Evolutionary conservation across 2,888 invertebrate species (phyloP).

Genomic region (Lapara coniferarum): DNA sequence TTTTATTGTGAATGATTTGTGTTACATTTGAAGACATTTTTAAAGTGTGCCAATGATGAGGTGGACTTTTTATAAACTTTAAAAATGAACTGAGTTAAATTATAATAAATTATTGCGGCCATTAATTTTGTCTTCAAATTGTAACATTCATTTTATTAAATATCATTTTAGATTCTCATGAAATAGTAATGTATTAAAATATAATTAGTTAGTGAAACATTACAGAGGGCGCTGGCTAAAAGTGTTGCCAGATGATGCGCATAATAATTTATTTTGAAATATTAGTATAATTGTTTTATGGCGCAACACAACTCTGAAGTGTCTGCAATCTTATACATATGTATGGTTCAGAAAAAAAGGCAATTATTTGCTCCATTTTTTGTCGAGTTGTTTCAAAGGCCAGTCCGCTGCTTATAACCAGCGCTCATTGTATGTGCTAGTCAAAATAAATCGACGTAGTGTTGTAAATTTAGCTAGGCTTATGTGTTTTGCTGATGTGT

Average conservation of each 20-base stretch:
- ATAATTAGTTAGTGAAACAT: conserved; percentile 45
- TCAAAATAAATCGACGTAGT: conserved; percentile 69
- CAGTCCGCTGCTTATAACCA: conserved; percentile 42
- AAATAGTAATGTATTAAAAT: conserved; percentile 32
- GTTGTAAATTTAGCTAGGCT: conserved; percentile 63
- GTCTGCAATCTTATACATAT: background rate
- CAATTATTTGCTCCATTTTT: background rate
- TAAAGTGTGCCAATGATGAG: background rate
- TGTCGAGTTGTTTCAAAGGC: background rate
- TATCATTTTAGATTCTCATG: conserved; percentile 32
- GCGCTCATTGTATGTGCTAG: conserved; percentile 64
- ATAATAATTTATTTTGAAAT: background rate
- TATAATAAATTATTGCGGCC: background rate
- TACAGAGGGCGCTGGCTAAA: conserved; percentile 53
- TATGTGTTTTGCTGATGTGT: conserved; percentile 55
- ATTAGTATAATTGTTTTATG: background rate
- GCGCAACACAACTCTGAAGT: background rate
- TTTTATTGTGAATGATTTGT: conserved; percentile 1
- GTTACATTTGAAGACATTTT: conserved; percentile 11
- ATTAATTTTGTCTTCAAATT: background rate
- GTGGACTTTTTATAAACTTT: background rate
- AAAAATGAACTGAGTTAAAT: background rate
- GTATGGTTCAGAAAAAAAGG: background rate
- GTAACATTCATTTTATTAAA: conserved; percentile 20
- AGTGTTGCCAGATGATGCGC: conserved; percentile 29